Conservation (phyloP, 2,888 invertebrate species). For the Phaonia tiefii region DNA sequence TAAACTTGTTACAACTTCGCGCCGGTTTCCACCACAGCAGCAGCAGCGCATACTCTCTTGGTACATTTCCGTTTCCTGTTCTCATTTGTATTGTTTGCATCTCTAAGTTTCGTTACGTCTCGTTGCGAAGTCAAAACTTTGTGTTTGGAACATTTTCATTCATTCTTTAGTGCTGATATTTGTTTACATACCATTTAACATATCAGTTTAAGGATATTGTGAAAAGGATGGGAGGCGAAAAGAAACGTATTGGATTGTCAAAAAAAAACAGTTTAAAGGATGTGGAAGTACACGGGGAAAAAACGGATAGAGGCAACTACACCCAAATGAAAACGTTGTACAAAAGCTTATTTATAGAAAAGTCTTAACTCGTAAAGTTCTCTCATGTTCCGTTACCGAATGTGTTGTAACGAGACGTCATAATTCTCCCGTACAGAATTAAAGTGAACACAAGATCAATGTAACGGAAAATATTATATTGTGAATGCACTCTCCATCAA, state of each 20-base stretch:
- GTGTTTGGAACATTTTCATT: slow-evolving; percentile 33
- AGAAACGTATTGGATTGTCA: slow-evolving; percentile 17
- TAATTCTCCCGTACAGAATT: too few species aligned
- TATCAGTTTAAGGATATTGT: slow-evolving; percentile 78
- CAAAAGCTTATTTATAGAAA: too few species aligned
- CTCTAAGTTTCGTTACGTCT: slow-evolving; percentile 19
- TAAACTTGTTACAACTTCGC: slow-evolving; percentile 51
- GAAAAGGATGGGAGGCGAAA: slow-evolving; percentile 48
- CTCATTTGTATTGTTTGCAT: slow-evolving; percentile 55
- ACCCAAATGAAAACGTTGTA: too few species aligned
- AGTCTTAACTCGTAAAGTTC: too few species aligned
- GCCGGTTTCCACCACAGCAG: neutral
- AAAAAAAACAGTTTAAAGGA: slow-evolving; percentile 33
- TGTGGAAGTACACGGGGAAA: slow-evolving; percentile 48
- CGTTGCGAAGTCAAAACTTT: slow-evolving; percentile 51
- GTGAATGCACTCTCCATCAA: too few species aligned
- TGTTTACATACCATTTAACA: slow-evolving; percentile 79
- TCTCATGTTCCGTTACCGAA: too few species aligned
- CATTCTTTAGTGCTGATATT: slow-evolving; percentile 51
- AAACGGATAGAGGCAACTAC: neutral
- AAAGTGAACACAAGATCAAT: too few species aligned
- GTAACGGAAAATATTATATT: too few species aligned
- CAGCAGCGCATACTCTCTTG: slow-evolving; percentile 45
- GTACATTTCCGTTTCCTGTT: slow-evolving; percentile 64
- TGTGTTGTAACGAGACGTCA: too few species aligned